A percentile compares a stretch with the other conserved stretches of the same genome.
These are phyloP conservation scores for Notiomystis cincta DNA, from an alignment of 2,113 vertebrate genomes.

Conservation along the genomic window DNA sequence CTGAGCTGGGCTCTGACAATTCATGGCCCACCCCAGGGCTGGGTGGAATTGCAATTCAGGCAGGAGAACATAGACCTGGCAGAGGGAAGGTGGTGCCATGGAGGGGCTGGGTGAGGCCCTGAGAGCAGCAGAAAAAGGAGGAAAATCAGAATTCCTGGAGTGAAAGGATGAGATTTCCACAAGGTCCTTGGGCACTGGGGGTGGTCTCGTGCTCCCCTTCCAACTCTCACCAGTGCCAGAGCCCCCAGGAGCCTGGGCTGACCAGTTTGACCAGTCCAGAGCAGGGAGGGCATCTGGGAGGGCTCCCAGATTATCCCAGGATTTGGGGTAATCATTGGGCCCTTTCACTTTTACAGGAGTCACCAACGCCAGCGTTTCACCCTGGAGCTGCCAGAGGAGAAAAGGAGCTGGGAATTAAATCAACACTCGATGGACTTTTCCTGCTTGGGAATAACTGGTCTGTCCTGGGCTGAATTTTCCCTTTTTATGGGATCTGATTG, in stretches of 20 bases:
- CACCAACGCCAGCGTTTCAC: background rate
- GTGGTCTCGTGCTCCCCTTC: background rate
- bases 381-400: background rate
- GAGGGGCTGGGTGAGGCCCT: no score
- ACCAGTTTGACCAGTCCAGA: background rate
- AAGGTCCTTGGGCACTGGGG: background rate
- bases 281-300: background rate
- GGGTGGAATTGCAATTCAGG: background rate
- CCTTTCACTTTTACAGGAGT: rapidly evolving
- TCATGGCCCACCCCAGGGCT: background rate
- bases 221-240: background rate
- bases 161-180: background rate
- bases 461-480: background rate
- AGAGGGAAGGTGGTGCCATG: rapidly evolving
- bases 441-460: background rate
- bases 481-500: background rate
- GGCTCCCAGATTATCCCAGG: background rate
- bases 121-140: background rate
- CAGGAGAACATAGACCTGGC: background rate
- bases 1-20: background rate
- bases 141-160: background rate
- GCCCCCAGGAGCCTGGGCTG: background rate
- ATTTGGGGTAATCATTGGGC: background rate
- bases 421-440: background rate
- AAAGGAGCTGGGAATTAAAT: background rate